phyloP scores from a whole-genome alignment of 64 coral and sea anemone genomes.

The Stichodactyla mertensii region DNA sequence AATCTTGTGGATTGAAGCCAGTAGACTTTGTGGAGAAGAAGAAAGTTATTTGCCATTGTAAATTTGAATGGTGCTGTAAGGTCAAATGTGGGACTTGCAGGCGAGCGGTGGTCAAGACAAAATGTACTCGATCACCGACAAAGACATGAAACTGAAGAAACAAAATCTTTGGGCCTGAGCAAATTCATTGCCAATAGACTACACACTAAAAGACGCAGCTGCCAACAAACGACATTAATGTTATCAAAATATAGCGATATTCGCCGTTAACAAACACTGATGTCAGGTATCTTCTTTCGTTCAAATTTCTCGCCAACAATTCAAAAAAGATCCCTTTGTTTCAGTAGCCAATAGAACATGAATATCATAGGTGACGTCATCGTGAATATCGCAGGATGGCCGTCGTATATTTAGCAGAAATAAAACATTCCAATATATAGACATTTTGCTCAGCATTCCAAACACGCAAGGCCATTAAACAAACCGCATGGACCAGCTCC shows the following conservation, averaged over 20 bases:
- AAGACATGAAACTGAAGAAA: not conserved
- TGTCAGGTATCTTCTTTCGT: no score
- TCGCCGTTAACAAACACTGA: no score
- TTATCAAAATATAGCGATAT: no score
- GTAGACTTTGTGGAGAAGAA: not conserved
- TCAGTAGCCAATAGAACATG: no score
- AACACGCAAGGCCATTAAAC: not conserved
- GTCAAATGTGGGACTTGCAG: constrained; percentile 33
- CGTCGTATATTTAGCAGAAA: not conserved
- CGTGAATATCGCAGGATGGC: not conserved
- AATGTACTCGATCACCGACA: not conserved
- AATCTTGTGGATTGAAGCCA: constrained; percentile 32
- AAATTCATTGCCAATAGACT: no score
- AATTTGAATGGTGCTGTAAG: constrained; percentile 71
- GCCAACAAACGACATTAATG: no score
- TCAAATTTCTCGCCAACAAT: no score
- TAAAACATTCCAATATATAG: not conserved
- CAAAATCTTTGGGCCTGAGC: not conserved
- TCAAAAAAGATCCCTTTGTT: no score
- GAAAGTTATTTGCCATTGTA: constrained; percentile 45
- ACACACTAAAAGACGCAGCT: no score
- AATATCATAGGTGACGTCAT: no score
- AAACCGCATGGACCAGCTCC: not conserved
- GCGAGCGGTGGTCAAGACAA: not conserved
- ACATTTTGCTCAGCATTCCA: not conserved